phyloP scores from a whole-genome alignment of 1,140 invertebrate genomes.

The Aphaenogaster rudis region DNA sequence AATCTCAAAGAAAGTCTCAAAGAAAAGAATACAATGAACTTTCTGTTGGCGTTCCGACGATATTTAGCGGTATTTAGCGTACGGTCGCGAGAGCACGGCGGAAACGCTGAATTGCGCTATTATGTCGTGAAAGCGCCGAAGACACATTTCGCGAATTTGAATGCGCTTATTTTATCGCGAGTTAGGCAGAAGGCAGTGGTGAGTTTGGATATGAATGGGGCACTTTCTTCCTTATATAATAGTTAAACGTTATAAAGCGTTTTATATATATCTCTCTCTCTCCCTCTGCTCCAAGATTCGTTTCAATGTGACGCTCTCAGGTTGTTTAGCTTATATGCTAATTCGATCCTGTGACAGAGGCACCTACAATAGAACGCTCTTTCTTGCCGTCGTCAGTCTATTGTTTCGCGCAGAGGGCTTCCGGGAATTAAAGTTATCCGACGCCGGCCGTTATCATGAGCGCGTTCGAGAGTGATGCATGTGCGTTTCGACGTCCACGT shows the following conservation, averaged over 20 bases:
- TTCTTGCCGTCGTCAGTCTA: conserved; percentile 12
- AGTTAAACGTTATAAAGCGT: background rate
- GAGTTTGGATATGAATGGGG: background rate
- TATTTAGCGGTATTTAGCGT: conserved; percentile 11
- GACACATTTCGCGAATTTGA: conserved; percentile 14
- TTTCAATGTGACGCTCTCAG: conserved; percentile 17
- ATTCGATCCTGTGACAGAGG: conserved; percentile 14
- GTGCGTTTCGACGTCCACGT: conserved; percentile 43
- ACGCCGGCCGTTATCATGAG: conserved; percentile 37
- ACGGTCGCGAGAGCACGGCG: too few species aligned
- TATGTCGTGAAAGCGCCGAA: background rate
- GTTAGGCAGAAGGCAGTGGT: background rate
- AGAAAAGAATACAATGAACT: background rate
- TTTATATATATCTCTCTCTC: background rate
- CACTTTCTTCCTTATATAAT: conserved; percentile 5
- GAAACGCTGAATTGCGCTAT: background rate
- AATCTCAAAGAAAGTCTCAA: background rate
- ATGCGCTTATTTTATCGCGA: conserved; percentile 21
- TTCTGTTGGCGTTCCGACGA: background rate
- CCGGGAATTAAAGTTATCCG: conserved; percentile 55
- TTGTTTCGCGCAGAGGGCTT: conserved; percentile 30
- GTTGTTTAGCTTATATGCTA: conserved; percentile 34
- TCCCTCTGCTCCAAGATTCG: background rate
- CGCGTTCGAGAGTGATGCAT: conserved; percentile 8
- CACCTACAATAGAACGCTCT: conserved; percentile 5